A percentile compares a stretch with the other conserved stretches of the same genome.
phyloP scores from a whole-genome alignment of 2,113 vertebrate genomes.

The Noctilio leporinus region DNA sequence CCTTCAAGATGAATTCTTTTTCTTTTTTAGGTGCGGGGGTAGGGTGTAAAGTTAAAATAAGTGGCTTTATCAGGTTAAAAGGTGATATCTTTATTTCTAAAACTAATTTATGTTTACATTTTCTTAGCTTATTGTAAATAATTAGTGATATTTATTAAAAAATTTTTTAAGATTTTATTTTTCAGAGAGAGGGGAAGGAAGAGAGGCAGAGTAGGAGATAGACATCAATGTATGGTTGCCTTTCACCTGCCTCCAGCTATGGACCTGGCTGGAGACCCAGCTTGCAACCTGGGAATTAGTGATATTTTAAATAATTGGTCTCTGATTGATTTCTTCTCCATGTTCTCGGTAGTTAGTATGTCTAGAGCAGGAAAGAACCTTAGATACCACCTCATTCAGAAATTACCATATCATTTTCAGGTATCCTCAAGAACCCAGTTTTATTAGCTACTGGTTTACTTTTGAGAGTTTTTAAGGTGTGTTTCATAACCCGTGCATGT shows the following conservation, averaged over 20 bases:
- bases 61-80: not conserved
- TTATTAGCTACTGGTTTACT: not conserved
- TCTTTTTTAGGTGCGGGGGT: not conserved
- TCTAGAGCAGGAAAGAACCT: not conserved
- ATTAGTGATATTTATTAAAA: not conserved
- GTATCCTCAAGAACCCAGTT: not conserved
- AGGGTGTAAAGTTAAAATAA: constrained; percentile 2
- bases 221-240: no score
- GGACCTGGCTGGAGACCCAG: no score
- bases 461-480: not conserved
- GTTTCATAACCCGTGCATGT: not conserved
- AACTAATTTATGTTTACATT: not conserved
- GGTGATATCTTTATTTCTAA: not conserved
- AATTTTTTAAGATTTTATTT: no score
- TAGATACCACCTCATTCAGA: not conserved
- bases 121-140: not conserved
- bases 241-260: no score
- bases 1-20: not conserved
- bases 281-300: no score
- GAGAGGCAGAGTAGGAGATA: no score
- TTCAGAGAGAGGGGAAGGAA: no score
- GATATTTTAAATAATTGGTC: not conserved
- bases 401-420: not conserved
- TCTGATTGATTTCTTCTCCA: not conserved
- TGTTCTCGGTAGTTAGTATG: not conserved